Conservation (phyloP, 2,888 invertebrate species). For the Idaea straminata region DNA sequence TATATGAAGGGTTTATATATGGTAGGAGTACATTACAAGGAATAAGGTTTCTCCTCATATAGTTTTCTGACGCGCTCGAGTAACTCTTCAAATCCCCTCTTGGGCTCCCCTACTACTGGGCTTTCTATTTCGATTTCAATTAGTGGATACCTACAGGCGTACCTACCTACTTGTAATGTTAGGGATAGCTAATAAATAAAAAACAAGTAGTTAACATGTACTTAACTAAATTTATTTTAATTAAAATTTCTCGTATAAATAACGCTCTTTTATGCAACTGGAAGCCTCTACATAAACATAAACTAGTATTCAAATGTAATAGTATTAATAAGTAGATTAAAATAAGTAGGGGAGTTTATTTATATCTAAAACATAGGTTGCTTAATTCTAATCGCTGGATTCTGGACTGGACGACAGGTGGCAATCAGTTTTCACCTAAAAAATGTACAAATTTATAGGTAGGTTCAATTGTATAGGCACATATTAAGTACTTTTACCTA, state of each 20-base stretch:
- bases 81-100: too few species aligned
- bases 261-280: conserved; percentile 71
- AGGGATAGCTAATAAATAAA: conserved; percentile 6
- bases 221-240: conserved; percentile 69
- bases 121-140: too few species aligned
- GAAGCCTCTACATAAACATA: conserved; percentile 76
- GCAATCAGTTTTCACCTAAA: conserved; percentile 77
- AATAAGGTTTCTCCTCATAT: too few species aligned
- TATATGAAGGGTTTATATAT: too few species aligned
- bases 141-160: too few species aligned
- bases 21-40: too few species aligned
- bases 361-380: background rate
- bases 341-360: conserved; percentile 26
- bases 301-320: conserved; percentile 42
- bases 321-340: conserved; percentile 4
- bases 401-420: conserved; percentile 39
- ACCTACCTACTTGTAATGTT: background rate
- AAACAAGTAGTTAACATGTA: conserved; percentile 46
- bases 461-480: background rate
- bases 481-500: background rate
- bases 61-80: too few species aligned
- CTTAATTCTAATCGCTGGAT: conserved; percentile 41
- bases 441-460: conserved; percentile 16
- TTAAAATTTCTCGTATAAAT: conserved; percentile 73
- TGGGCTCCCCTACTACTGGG: too few species aligned